Percentiles rank a stretch among this genome's conserved stretches.
phyloP scores from a whole-genome alignment of 1,140 invertebrate species.

The Drosophila rufa region DNA sequence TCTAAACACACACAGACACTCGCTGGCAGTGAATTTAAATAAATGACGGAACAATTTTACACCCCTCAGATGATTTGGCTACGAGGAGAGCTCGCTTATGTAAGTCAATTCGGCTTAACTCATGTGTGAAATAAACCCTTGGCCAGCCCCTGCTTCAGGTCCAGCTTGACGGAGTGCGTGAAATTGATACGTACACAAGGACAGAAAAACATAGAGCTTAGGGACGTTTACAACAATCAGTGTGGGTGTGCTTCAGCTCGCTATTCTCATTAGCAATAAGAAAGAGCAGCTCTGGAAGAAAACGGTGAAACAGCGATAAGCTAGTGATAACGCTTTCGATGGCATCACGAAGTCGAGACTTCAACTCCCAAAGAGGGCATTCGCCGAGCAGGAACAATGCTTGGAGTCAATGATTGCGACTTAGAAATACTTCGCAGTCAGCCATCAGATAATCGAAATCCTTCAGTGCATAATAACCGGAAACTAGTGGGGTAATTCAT shows the following conservation, averaged over 20 bases:
- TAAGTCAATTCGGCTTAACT: conserved; percentile 39
- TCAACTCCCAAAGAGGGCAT: background rate
- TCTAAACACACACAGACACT: background rate
- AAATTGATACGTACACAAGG: conserved; percentile 56
- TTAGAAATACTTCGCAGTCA: background rate
- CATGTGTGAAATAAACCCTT: conserved; percentile 65
- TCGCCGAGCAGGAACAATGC: background rate
- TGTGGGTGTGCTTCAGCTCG: background rate
- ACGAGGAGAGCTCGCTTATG: conserved; percentile 6
- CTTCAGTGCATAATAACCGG: too few relatives aligned
- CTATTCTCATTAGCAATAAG: conserved; percentile 41
- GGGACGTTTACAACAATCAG: conserved; percentile 5
- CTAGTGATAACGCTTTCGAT: conserved; percentile 50
- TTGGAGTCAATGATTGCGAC: background rate
- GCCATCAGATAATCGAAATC: too few relatives aligned
- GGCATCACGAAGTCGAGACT: conserved; percentile 53
- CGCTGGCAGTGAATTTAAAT: conserved; percentile 67
- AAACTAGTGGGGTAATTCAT: too few relatives aligned
- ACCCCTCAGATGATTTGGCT: conserved; percentile 37
- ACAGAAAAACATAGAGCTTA: conserved; percentile 15
- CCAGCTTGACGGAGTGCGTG: conserved; percentile 61
- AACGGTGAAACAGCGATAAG: conserved; percentile 45
- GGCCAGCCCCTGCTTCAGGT: conserved; percentile 10
- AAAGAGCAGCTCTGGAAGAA: conserved; percentile 13
- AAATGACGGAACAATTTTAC: conserved; percentile 72